Evolutionary conservation across 1,140 invertebrate genomes (phyloP).

Genomic region (Cyrtorhinus lividipennis): DNA sequence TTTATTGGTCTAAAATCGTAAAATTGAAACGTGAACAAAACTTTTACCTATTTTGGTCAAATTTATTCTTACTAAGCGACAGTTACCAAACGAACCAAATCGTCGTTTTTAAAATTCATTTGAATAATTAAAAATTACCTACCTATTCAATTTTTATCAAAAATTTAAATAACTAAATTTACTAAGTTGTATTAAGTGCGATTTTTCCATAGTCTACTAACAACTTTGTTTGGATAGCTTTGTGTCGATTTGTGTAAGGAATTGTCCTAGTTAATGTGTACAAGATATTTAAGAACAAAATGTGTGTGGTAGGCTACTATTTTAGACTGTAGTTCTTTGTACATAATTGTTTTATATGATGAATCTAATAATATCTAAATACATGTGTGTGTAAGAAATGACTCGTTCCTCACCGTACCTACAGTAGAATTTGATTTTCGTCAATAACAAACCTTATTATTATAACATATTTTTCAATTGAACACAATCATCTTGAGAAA

Average conservation of each 20-base stretch:
- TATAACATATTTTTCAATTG: no score
- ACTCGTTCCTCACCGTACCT: no score
- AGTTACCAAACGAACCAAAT: not conserved
- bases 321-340: not conserved
- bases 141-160: not conserved
- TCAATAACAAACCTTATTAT: no score
- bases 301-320: not conserved
- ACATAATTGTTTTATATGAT: conserved; percentile 1
- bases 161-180: not conserved
- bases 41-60: not conserved
- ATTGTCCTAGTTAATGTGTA: not conserved
- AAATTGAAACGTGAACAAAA: not conserved
- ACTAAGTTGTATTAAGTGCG: not conserved
- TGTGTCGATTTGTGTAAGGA: not conserved
- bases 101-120: not conserved
- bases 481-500: no score
- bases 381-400: no score
- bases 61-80: not conserved
- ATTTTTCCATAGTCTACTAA: not conserved
- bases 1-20: not conserved
- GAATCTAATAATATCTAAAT: no score
- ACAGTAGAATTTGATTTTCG: no score
- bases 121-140: not conserved
- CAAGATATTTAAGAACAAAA: conserved; percentile 8
- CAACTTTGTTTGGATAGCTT: not conserved